Conservation (phyloP, 2,888 invertebrate species). For the Tinea trinotella region DNA sequence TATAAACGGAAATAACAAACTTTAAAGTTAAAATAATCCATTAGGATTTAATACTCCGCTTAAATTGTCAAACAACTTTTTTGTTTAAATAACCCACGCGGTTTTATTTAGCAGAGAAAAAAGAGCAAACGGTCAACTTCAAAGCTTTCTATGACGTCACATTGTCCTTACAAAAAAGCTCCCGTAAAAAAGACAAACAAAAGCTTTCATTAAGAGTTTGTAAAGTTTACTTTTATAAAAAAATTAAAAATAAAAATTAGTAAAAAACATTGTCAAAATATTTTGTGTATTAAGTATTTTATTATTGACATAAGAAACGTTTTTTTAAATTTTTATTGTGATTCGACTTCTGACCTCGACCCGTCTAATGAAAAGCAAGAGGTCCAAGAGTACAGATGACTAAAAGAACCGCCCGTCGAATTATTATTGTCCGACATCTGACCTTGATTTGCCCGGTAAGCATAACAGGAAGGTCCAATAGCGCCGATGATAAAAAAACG, state of each 20-base stretch:
- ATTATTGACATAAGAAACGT: not conserved
- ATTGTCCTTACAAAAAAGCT: conserved; percentile 8
- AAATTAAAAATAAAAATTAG: not conserved
- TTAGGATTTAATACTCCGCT: not conserved
- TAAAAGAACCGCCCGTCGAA: too few relatives aligned
- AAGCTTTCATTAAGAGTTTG: conserved; percentile 10
- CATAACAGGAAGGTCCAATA: too few relatives aligned
- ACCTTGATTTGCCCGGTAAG: too few relatives aligned
- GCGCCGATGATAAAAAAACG: too few relatives aligned
- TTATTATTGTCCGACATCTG: too few relatives aligned
- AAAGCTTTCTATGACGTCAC: conserved; percentile 9
- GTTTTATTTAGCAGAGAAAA: conserved; percentile 2
- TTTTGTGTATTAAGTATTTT: not conserved
- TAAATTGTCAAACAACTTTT: not conserved
- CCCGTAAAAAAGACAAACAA: conserved; percentile 10
- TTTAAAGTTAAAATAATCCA: not conserved
- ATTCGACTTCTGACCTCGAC: too few relatives aligned
- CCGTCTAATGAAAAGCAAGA: too few relatives aligned
- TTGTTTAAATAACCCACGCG: not conserved
- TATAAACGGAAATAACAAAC: not conserved
- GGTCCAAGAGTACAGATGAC: too few relatives aligned
- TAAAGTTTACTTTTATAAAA: not conserved
- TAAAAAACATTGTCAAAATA: not conserved
- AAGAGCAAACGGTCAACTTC: conserved; percentile 12
- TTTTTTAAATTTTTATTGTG: not conserved